Percentiles rank a stretch among this genome's conserved stretches.
phyloP scores from a whole-genome alignment of 2,888 invertebrate genomes.

The Amphimallon solstitiale region DNA sequence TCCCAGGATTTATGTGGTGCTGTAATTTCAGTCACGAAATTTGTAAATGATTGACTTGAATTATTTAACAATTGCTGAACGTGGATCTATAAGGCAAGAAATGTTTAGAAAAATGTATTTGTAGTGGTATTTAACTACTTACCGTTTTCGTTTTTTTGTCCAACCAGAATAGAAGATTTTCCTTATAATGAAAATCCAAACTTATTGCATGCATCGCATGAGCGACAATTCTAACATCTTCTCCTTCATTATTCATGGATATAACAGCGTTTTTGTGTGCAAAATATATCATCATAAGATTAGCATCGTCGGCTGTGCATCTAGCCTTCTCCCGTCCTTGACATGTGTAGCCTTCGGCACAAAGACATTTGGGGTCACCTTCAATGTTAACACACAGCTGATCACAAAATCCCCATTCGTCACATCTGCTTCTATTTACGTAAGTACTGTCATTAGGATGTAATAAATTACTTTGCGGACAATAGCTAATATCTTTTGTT shows the following conservation, averaged over 20 bases:
- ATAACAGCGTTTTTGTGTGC: slow-evolving; percentile 79
- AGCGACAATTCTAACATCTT: slow-evolving; percentile 72
- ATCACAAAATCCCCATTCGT: slow-evolving; percentile 94
- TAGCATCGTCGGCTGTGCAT: slow-evolving; percentile 72
- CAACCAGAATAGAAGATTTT: slow-evolving; percentile 87
- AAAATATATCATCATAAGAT: slow-evolving; percentile 71
- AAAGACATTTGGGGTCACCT: slow-evolving; percentile 85
- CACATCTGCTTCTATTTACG: slow-evolving; percentile 90
- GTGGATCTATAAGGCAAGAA: slow-evolving; percentile 68
- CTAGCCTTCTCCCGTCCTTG: slow-evolving; percentile 65
- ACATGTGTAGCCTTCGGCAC: slow-evolving; percentile 70
- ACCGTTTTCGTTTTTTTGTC: slow-evolving; percentile 89
- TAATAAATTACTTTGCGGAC: slow-evolving; percentile 86
- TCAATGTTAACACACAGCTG: slow-evolving; percentile 92
- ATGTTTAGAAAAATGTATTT: not conserved
- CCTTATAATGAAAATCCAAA: slow-evolving; percentile 82
- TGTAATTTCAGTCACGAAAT: slow-evolving; percentile 72
- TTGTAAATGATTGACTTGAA: slow-evolving; percentile 54
- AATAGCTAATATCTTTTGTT: slow-evolving; percentile 89
- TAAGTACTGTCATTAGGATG: slow-evolving; percentile 87
- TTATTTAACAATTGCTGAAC: slow-evolving; percentile 67
- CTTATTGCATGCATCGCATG: slow-evolving; percentile 89
- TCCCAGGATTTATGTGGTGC: slow-evolving; percentile 89
- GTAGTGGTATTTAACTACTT: slow-evolving; percentile 33
- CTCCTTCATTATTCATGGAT: slow-evolving; percentile 75